Conservation (phyloP, 2,797 vertebrate species). For the Champsocephalus esox region DNA sequence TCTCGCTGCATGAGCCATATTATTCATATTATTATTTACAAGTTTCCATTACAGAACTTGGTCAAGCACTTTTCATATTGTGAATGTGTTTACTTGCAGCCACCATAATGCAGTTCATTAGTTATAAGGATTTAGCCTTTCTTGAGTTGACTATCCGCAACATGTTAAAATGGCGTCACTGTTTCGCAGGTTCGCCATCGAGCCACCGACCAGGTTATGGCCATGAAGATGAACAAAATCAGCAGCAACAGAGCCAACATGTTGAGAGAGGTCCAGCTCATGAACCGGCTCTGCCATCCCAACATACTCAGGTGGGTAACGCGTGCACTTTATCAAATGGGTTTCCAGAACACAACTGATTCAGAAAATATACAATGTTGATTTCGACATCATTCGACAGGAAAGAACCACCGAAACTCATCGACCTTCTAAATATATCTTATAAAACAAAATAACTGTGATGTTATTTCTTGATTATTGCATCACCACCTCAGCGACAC, state of each 20-base stretch:
- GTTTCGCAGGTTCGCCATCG: conserved; percentile 91
- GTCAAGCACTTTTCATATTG: too few species aligned
- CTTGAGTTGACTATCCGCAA: not conserved
- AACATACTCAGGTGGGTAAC: conserved; percentile 75
- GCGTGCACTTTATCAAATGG: not conserved
- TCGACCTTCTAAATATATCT: not conserved
- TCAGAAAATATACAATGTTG: not conserved
- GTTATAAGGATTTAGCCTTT: not conserved
- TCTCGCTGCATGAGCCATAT: conserved; percentile 2
- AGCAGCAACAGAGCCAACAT: conserved; percentile 98
- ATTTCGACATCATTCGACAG: not conserved
- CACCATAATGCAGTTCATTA: not conserved
- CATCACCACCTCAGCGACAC: not conserved
- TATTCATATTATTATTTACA: not conserved
- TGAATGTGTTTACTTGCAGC: not conserved
- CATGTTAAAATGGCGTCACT: conserved; percentile 3
- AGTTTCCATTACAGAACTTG: too few species aligned
- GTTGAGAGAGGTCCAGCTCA: conserved; percentile 96
- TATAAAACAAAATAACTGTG: too few species aligned
- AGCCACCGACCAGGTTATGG: conserved; percentile 96
- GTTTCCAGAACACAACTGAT: not conserved
- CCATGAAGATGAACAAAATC: conserved; percentile 98
- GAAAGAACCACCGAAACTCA: too few species aligned
- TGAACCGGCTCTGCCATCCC: conserved; percentile 96
- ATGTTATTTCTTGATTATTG: not conserved